Evolutionary conservation across 2,888 invertebrate species (phyloP).

Genomic region (Campoplex nolae): DNA sequence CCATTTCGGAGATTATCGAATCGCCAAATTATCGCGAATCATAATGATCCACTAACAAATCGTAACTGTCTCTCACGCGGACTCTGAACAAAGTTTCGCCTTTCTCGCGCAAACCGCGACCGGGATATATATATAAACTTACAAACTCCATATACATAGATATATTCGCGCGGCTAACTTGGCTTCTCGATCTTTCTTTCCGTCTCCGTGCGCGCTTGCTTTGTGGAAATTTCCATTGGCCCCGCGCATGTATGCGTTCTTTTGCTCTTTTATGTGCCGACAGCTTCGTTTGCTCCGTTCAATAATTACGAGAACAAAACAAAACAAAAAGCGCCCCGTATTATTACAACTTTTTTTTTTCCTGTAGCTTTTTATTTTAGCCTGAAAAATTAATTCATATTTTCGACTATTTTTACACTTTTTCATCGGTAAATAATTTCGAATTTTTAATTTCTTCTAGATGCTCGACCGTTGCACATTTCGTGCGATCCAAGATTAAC

Average conservation of each 20-base stretch:
- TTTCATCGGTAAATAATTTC: not conserved
- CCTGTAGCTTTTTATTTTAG: not conserved
- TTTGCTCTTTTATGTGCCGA: conserved; percentile 22
- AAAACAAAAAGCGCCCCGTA: not conserved
- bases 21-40: not conserved
- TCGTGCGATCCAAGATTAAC: not conserved
- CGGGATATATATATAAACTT: conserved; percentile 16
- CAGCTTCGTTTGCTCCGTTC: not conserved
- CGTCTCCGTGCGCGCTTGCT: conserved; percentile 52
- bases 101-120: conserved; percentile 52
- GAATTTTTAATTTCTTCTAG: not conserved
- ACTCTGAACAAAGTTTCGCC: conserved; percentile 30
- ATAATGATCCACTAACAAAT: conserved; percentile 1
- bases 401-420: not conserved
- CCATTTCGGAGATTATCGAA: not conserved
- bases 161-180: conserved; percentile 41
- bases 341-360: not conserved
- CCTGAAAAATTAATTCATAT: not conserved
- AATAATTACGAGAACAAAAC: not conserved
- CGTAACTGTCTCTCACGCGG: not conserved
- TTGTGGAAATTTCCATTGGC: conserved; percentile 81
- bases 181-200: conserved; percentile 66
- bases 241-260: conserved; percentile 41
- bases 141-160: not conserved
- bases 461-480: not conserved